Base-by-base conservation (phyloP, 2,888 invertebrate genomes). In the Melanargia galathea region DNA sequence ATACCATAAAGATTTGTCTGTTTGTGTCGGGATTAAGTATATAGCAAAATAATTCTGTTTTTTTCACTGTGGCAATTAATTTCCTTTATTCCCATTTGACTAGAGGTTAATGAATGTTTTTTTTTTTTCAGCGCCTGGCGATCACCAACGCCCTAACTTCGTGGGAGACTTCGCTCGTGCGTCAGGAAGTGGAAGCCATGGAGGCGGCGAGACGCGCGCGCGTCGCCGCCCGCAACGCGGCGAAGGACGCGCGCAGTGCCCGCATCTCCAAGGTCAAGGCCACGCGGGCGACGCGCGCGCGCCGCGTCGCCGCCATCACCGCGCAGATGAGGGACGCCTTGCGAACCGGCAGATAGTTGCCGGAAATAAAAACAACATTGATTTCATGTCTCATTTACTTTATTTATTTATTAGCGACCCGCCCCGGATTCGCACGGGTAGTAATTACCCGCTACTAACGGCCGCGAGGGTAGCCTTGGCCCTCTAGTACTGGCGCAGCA, bases 281-380 rank as follows among this genome's bases (percentile, higher is more conserved):
- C 8, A 24, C 63, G 0, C 62, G 75, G 11, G 63, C 64, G 10
- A 62, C 70, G 1, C 73, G 79, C 1, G 84, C 83, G 8, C 71
- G 83, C 24, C 69, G 62, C 4, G 8, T 84, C 3, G 90, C 90
- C 0, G 77, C 73, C 0, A 35, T 84, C 8, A 84, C 89, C 0
- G 78, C 81, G 30, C 78, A 77, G 55, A 73, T 89, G 71, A 71
- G 90, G n/a, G 84, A 88, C 1, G 80, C 80, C 4, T 74, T 89
- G 6, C 69, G 60, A 16, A 54, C 26, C 13, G 63, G 40, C 6
- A 58, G 60, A 57, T 64, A 58, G n/a, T 49, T n/a, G 35, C n/a
- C n/a, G 11, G 11, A 13, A 8, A 38, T 3, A 38, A 38, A 11
- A 38, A 8, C 2, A 38, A 11, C 7, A 38, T 38, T n/a, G 8